phyloP scores from a whole-genome alignment of 2,797 vertebrate species.

The Propithecus perrieri region DNA sequence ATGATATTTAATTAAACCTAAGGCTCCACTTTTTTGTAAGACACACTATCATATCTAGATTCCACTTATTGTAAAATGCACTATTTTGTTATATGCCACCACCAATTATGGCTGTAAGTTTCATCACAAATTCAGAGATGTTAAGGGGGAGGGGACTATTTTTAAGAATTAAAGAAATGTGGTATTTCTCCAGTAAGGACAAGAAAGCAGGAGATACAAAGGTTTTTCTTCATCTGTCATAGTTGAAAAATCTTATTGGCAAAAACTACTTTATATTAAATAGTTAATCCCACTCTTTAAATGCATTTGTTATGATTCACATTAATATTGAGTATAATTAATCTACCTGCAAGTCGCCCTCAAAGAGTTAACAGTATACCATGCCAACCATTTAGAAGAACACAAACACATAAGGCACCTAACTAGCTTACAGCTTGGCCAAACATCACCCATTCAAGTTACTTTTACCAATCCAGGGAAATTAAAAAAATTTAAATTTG shows the following conservation, averaged over 20 bases:
- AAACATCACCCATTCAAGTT: not conserved
- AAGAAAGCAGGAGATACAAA: slow-evolving; percentile 25
- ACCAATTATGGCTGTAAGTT: not conserved
- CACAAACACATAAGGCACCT: not conserved
- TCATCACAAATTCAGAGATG: not conserved
- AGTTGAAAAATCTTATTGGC: not conserved
- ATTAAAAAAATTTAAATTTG: slow-evolving; percentile 40
- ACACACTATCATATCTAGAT: not conserved
- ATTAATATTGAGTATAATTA: not conserved
- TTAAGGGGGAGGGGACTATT: not conserved
- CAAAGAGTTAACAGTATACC: not conserved
- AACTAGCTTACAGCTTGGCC: not conserved
- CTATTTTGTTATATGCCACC: not conserved
- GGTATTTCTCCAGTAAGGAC: not conserved
- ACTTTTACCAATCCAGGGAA: slow-evolving; percentile 9
- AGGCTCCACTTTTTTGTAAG: not conserved
- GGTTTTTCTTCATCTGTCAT: not conserved
- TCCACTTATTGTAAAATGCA: slow-evolving; percentile 7
- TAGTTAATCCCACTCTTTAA: not conserved
- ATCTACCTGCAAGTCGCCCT: not conserved
- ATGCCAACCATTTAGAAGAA: not conserved
- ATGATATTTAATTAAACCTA: slow-evolving; percentile 39
- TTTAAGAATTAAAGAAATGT: slow-evolving; percentile 42
- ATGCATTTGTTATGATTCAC: not conserved
- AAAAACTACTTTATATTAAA: not conserved